Conservation (phyloP, 2,113 vertebrate genomes). For the Corythornis cristatus region DNA sequence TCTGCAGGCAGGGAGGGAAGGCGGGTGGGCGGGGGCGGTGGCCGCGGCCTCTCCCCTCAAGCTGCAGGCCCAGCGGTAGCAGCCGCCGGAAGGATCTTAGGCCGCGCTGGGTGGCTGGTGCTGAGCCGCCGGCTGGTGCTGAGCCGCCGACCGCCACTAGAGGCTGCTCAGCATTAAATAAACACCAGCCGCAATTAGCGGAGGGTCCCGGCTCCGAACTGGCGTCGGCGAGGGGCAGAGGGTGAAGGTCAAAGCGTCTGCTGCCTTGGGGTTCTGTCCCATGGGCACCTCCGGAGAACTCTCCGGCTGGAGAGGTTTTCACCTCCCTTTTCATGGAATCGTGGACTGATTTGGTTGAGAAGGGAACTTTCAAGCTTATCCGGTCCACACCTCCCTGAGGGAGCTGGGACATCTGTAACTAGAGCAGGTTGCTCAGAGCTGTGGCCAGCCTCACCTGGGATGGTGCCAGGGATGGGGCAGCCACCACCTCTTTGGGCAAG, state of each 20-base stretch:
- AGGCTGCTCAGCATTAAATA: slow-evolving; percentile 65
- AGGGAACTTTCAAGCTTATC: neutral
- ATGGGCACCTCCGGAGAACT: neutral
- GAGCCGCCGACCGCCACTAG: slow-evolving; percentile 28
- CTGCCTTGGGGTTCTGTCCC: neutral
- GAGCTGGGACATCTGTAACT: neutral
- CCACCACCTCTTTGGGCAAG: no score
- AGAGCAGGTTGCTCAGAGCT: no score
- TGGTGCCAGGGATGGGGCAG: no score
- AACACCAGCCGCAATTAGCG: neutral
- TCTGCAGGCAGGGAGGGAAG: accelerated
- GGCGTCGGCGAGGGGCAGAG: neutral
- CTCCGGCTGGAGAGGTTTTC: accelerated
- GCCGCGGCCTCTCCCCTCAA: neutral
- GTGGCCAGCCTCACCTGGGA: no score
- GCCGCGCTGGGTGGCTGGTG: neutral
- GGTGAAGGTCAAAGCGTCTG: accelerated
- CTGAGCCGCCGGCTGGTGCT: no score
- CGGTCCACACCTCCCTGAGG: neutral
- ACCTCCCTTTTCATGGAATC: neutral
- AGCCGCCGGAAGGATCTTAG: no score
- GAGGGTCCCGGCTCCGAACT: neutral
- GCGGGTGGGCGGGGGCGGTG: no score
- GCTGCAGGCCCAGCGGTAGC: neutral
- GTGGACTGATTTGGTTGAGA: neutral